phyloP scores from a whole-genome alignment of 1,140 invertebrate genomes.

The Drosophila aff. region DNA sequence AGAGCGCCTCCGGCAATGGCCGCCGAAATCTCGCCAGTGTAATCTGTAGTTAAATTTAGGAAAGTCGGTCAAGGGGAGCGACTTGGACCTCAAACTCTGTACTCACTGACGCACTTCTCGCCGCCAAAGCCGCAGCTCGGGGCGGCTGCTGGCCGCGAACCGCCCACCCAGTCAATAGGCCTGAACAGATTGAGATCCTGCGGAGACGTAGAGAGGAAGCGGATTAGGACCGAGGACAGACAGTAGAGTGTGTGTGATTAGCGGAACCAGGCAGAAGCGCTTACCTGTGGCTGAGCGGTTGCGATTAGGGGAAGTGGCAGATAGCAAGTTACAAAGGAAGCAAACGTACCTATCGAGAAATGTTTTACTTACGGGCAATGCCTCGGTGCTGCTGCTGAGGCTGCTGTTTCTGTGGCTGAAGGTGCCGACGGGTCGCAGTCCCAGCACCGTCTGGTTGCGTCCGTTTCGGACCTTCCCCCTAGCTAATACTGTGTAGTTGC shows the following conservation, averaged over 20 bases:
- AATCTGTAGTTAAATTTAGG: slow-evolving; percentile 86
- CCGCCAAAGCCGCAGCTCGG: slow-evolving; percentile 96
- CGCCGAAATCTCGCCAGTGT: slow-evolving; percentile 92
- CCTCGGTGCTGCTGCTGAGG: slow-evolving; percentile 82
- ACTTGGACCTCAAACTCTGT: neutral
- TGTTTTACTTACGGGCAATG: slow-evolving; percentile 87
- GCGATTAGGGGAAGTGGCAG: slow-evolving; percentile 21
- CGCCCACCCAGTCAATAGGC: slow-evolving; percentile 92
- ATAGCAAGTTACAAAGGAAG: slow-evolving; percentile 37
- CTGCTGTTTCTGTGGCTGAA: slow-evolving; percentile 86
- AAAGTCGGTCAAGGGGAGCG: neutral
- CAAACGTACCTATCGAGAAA: neutral
- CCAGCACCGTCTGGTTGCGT: slow-evolving; percentile 86
- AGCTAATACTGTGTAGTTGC: slow-evolving; percentile 97
- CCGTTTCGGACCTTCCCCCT: slow-evolving; percentile 66
- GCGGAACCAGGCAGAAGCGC: slow-evolving; percentile 36
- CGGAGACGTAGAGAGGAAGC: slow-evolving; percentile 1
- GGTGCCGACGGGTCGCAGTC: slow-evolving; percentile 91
- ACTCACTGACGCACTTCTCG: slow-evolving; percentile 95
- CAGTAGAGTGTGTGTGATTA: neutral
- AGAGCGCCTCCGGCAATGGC: slow-evolving; percentile 92
- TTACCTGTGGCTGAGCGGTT: slow-evolving; percentile 64
- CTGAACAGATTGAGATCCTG: slow-evolving; percentile 90
- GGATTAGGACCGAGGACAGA: slow-evolving; percentile 4
- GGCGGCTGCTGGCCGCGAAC: slow-evolving; percentile 94